phyloP scores from a whole-genome alignment of 2,113 vertebrate species.

The Microcebus jonahi region DNA sequence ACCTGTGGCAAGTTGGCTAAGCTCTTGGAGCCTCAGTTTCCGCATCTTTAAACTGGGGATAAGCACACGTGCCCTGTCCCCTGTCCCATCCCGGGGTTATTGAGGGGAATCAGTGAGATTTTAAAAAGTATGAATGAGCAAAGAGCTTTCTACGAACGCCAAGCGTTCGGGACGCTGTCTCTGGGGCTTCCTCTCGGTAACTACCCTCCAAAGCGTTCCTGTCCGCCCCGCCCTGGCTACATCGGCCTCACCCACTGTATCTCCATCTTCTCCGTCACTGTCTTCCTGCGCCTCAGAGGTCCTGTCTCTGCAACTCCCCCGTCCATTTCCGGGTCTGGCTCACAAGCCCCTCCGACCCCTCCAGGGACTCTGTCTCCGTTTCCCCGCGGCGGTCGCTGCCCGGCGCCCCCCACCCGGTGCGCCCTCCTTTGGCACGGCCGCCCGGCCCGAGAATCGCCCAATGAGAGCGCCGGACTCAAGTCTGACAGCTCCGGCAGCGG shows the following conservation, averaged over 20 bases:
- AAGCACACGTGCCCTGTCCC: background rate
- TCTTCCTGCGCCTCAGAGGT: conserved; percentile 5
- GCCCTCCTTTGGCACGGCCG: conserved; percentile 67
- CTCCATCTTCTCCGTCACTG: conserved; percentile 68
- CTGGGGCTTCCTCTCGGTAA: background rate
- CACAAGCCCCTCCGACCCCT: background rate
- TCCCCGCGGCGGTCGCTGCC: conserved; percentile 60
- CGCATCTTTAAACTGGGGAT: background rate
- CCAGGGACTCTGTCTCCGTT: conserved; percentile 1
- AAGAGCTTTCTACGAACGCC: background rate
- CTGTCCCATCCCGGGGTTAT: background rate
- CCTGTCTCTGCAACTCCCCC: background rate
- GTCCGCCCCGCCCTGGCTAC: conserved; percentile 62
- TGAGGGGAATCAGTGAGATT: background rate
- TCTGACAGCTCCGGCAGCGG: conserved; percentile 75
- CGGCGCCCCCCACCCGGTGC: conserved; percentile 77
- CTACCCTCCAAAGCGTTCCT: conserved; percentile 20
- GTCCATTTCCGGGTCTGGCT: conserved; percentile 56
- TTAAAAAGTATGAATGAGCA: background rate
- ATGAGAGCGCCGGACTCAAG: conserved; percentile 79
- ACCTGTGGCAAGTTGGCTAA: background rate
- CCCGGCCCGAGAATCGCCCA: conserved; percentile 80
- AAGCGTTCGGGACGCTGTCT: background rate
- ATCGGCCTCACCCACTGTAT: conserved; percentile 71
- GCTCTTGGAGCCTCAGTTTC: background rate